These are phyloP conservation scores for Volucella inanis DNA, from an alignment of 2,888 invertebrate genomes.

Conservation along the genomic window DNA sequence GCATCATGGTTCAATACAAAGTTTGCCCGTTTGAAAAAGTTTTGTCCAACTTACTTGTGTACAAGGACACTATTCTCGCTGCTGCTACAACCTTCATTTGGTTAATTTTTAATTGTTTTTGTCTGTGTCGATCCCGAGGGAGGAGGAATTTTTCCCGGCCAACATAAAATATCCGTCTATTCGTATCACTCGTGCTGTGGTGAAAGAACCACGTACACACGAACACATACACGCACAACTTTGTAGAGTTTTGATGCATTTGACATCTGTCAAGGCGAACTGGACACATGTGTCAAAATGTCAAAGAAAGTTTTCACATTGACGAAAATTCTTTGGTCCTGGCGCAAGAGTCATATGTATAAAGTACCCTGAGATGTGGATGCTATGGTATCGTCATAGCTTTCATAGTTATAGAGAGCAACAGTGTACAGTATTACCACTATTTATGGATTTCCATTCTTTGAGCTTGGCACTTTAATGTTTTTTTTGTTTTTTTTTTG, in stretches of 20 bases:
- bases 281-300: constrained; percentile 62
- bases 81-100: neutral
- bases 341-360: constrained; percentile 2
- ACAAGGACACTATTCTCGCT: no score
- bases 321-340: constrained; percentile 22
- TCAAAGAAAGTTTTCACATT: constrained; percentile 52
- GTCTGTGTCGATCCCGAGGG: neutral
- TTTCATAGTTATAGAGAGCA: constrained; percentile 8
- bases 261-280: constrained; percentile 59
- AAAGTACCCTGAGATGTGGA: neutral
- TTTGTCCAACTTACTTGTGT: no score
- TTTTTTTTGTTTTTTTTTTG: constrained; percentile 25
- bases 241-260: constrained; percentile 50
- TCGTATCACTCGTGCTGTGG: no score
- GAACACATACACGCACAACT: neutral
- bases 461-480: constrained; percentile 21
- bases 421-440: constrained; percentile 22
- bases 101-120: constrained; percentile 50
- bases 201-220: no score
- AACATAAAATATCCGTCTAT: no score
- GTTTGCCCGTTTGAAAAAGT: no score
- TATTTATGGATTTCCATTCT: constrained; percentile 63
- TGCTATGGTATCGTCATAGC: neutral
- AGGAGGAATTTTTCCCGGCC: neutral
- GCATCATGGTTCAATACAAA: constrained; percentile 60